Evolutionary conservation across 64 coral and sea anemone genomes (phyloP), one percentile per base, ranked within the genome.

Genomic region (Hydrozoanthus tunicans): DNA sequence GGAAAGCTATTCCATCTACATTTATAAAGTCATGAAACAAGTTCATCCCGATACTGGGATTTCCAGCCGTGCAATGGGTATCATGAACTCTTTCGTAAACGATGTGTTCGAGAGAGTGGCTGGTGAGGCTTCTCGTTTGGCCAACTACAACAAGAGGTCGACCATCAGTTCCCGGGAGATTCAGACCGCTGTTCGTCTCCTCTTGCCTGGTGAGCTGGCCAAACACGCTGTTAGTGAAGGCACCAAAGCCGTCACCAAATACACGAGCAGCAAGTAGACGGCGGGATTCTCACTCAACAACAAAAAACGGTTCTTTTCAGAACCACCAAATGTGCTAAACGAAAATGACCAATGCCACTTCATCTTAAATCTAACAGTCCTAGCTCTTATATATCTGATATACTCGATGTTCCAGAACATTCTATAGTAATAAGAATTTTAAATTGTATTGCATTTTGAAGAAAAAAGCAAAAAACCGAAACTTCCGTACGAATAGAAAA

Each of bases 11-110:
- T 78, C 77, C 13, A 78, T 78, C 51, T 78, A 78, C 52, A 78
- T 78, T 17, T 78, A 78, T 53, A 78, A 78, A 78, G 77, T 78
- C 77, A 78, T 78, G 77, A 78, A 78, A 52, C 77, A 78, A n/a
- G 77, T 78, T 58, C 77, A 78, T 17, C 77, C 77, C 3, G 77
- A 78, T 6, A 78, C 77, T 56, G 77, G 77, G 0, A 78, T 78
- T 78, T 78, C 77, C 52, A 78, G 77, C 13, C 51, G 54, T 5
- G 77, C 77, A 5, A 78, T 78, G 77, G 54, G 15, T 17, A 78
- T 78, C 53, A 78, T 78, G 77, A 78, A 78, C 13, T 78, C 77
- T 14, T 78, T 78, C 52, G 77, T 78, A 5, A 78, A 78, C 51
- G 77, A 78, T 53, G 77, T 78, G 77, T 78, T 78, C 56, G 77